A percentile compares a stretch with the other conserved stretches of the same genome.
Conservation (phyloP, 2,888 invertebrate genomes). For the Andrena fulva region DNA sequence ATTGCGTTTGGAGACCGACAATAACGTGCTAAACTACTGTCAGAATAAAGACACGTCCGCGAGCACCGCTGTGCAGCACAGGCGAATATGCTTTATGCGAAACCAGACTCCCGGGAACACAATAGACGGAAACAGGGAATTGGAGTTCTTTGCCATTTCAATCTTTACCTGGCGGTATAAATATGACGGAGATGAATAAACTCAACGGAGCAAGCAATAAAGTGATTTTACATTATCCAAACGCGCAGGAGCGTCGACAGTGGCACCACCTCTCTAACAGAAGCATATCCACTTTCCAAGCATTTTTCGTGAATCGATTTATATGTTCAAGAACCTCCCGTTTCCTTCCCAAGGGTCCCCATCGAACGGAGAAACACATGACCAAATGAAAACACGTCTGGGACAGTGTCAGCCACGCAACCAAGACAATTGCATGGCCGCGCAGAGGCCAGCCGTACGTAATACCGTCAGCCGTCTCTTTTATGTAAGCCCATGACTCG, state of each 20-base stretch:
- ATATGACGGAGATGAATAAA: no score
- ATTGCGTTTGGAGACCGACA: constrained; percentile 42
- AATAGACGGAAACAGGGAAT: constrained; percentile 6
- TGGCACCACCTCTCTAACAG: no score
- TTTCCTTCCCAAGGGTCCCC: neutral
- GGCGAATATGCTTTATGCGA: neutral
- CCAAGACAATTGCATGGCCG: neutral
- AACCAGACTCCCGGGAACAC: neutral
- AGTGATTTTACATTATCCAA: neutral
- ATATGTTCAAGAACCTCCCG: neutral
- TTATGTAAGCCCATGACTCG: constrained; percentile 34
- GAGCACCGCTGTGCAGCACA: neutral
- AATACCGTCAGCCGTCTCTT: constrained; percentile 22
- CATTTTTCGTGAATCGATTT: neutral
- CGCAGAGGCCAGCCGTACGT: neutral
- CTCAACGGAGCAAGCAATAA: neutral
- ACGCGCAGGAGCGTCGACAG: neutral
- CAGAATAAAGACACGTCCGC: neutral
- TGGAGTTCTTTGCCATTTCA: neutral
- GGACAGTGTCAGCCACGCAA: neutral
- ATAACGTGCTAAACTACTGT: constrained; percentile 34
- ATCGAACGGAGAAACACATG: neutral
- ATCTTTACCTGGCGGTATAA: neutral
- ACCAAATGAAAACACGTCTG: no score
- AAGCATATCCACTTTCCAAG: no score